Conservation (phyloP, 2,888 invertebrate species). For the Agelastica alni region DNA sequence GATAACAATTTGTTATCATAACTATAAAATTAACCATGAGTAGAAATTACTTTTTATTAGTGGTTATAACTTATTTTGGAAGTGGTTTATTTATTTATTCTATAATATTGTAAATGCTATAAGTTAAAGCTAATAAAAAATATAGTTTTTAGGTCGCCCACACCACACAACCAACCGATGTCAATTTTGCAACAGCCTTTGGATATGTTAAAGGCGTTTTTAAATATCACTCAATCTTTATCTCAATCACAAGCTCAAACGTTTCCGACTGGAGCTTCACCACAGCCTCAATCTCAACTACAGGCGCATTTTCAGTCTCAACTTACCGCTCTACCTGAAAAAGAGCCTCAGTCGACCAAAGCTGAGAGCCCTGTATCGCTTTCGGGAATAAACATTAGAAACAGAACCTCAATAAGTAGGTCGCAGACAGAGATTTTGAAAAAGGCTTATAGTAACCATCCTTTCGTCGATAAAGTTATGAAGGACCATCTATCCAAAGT, state of each 20-base stretch:
- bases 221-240: not conserved
- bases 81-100: no score
- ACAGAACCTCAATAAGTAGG: not conserved
- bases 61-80: no score
- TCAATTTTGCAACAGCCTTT: not conserved
- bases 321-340: not conserved
- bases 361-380: no score
- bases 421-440: not conserved
- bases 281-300: not conserved
- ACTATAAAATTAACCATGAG: no score
- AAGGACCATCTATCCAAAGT: slow-evolving; percentile 5
- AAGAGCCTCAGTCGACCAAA: not conserved
- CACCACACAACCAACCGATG: not conserved
- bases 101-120: no score
- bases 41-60: no score
- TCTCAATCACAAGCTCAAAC: not conserved
- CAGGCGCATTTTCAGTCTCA: not conserved
- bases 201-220: not conserved
- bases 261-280: no score
- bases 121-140: not conserved
- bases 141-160: not conserved
- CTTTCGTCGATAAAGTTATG: not conserved
- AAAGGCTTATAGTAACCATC: slow-evolving; percentile 1
- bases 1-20: no score
- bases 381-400: not conserved